Evolutionary conservation across 2,797 vertebrate species (phyloP).

Genomic region (Taenioides sp.): DNA sequence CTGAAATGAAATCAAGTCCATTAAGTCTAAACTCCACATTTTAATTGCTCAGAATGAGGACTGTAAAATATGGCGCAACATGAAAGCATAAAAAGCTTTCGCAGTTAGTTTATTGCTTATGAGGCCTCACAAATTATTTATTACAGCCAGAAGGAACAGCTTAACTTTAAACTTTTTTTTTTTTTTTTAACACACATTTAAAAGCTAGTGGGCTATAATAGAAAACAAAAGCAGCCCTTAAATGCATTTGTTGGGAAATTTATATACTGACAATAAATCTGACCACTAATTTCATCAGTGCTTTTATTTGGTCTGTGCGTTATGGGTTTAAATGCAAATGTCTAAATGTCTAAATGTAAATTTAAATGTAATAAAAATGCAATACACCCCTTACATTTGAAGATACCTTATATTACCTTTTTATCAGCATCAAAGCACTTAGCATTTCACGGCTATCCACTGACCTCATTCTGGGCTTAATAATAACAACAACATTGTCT

Average conservation of each 20-base stretch:
- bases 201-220: neutral
- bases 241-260: neutral
- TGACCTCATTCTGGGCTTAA: conserved; percentile 66
- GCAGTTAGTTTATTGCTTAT: conserved; percentile 32
- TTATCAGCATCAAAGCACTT: conserved; percentile 22
- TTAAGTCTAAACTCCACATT: conserved; percentile 27
- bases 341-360: too few relatives aligned
- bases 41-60: conserved; percentile 24
- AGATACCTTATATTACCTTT: conserved; percentile 50
- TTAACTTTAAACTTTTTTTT: conserved; percentile 9
- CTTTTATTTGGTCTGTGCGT: conserved; percentile 2
- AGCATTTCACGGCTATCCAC: conserved; percentile 45
- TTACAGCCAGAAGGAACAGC: conserved; percentile 23
- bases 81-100: conserved; percentile 9
- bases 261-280: conserved; percentile 11
- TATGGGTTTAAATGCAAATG: too few relatives aligned
- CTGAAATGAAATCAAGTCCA: conserved; percentile 38
- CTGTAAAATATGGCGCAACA: conserved; percentile 7
- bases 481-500: conserved; percentile 63
- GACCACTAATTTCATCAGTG: neutral
- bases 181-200: conserved; percentile 7
- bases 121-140: conserved; percentile 27
- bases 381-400: conserved; percentile 20
- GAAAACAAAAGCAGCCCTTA: conserved; percentile 6
- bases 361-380: conserved; percentile 17